These are phyloP conservation scores for Pseudonaja textilis DNA, from an alignment of 2,113 vertebrate species.

Conservation along the genomic window DNA sequence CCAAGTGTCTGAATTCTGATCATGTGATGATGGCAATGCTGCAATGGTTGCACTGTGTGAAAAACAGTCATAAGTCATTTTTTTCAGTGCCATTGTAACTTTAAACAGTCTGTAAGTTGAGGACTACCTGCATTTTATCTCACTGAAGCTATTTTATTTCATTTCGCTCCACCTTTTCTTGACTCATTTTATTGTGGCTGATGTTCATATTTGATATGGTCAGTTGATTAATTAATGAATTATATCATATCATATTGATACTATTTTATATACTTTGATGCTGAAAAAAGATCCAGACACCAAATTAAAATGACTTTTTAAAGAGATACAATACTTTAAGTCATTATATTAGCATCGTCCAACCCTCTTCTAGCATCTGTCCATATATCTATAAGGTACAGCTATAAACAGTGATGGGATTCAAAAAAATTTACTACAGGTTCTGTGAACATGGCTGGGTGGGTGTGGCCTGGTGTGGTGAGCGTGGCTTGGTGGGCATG, in stretches of 20 bases:
- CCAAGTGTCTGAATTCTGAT: not conserved
- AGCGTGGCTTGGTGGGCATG: too few relatives aligned
- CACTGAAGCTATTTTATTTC: not conserved
- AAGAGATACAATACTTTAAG: not conserved
- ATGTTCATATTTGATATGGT: not conserved
- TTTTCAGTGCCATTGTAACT: not conserved
- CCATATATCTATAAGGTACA: not conserved
- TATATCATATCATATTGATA: not conserved
- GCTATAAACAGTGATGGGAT: not conserved
- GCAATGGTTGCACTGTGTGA: not conserved
- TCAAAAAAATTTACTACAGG: too few relatives aligned
- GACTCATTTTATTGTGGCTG: not conserved
- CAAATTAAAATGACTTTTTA: not conserved
- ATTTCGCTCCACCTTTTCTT: not conserved
- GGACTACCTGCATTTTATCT: not conserved
- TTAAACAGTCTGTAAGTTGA: not conserved
- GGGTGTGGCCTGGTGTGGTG: too few relatives aligned
- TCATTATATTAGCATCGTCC: not conserved
- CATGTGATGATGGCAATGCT: not conserved
- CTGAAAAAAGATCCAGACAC: not conserved
- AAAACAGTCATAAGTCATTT: not conserved
- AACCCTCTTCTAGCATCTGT: not conserved
- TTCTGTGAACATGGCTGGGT: too few relatives aligned
- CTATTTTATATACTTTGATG: not conserved
- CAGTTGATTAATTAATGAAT: not conserved